These are phyloP conservation scores for Mactromeris polynyma DNA, from an alignment of 2,888 invertebrate species.

Conservation along the genomic window DNA sequence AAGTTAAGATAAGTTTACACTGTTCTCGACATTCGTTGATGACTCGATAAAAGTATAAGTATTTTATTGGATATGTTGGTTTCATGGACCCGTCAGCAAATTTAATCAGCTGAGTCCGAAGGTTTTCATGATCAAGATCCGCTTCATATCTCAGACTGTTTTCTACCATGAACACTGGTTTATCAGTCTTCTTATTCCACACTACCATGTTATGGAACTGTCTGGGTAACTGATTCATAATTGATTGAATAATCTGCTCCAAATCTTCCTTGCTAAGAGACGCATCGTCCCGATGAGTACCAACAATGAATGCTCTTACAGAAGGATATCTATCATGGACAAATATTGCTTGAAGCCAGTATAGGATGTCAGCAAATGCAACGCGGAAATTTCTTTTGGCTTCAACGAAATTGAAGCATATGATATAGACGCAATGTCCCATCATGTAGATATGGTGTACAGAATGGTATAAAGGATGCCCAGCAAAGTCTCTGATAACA, in stretches of 20 bases:
- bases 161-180: constrained; percentile 70
- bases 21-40: constrained; percentile 63
- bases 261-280: constrained; percentile 42
- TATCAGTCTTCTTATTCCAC: constrained; percentile 68
- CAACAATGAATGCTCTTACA: constrained; percentile 69
- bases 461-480: constrained; percentile 73
- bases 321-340: constrained; percentile 66
- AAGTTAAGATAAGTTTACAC: constrained; percentile 54
- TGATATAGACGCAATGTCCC: constrained; percentile 70
- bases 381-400: constrained; percentile 62
- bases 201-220: constrained; percentile 72
- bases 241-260: constrained; percentile 40
- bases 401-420: constrained; percentile 72
- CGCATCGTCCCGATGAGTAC: constrained; percentile 69
- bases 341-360: constrained; percentile 73
- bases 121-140: constrained; percentile 65
- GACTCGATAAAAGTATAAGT: constrained; percentile 70
- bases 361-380: constrained; percentile 54
- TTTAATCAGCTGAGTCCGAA: constrained; percentile 49
- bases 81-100: constrained; percentile 53
- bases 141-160: constrained; percentile 61
- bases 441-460: constrained; percentile 75
- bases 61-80: constrained; percentile 65
- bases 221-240: constrained; percentile 59
- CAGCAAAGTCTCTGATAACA: constrained; percentile 72